Percentiles rank a stretch among this genome's conserved stretches.
Conservation (phyloP, 1,140 invertebrate species). For the Drosophila azteca region DNA sequence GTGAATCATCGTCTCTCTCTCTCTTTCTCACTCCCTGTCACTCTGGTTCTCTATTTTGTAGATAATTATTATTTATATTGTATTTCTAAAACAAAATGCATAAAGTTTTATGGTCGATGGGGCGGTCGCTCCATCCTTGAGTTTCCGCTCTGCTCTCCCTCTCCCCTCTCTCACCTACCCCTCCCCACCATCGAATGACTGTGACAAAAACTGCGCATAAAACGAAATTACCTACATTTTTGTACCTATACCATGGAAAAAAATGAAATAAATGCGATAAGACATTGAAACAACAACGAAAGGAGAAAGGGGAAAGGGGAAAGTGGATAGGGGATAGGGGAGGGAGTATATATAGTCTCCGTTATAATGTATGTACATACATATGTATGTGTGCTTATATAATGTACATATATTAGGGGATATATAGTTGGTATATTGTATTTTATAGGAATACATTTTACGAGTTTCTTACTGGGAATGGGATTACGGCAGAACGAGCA, state of each 20-base stretch:
- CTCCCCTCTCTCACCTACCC: too few relatives aligned
- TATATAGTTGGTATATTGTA: constrained; percentile 70
- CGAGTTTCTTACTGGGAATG: constrained; percentile 18
- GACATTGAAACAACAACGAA: constrained; percentile 29
- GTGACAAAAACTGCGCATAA: constrained; percentile 74
- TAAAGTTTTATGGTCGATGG: constrained; percentile 73
- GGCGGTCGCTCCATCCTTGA: constrained; percentile 2
- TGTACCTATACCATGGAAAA: constrained; percentile 38
- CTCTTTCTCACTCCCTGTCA: too few relatives aligned
- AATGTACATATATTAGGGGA: constrained; percentile 32
- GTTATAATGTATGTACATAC: constrained; percentile 35
- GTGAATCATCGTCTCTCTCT: too few relatives aligned
- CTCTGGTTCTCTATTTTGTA: constrained; percentile 9
- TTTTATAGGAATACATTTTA: constrained; percentile 34
- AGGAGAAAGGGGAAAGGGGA: not conserved
- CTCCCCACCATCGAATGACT: not conserved
- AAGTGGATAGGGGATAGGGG: too few relatives aligned
- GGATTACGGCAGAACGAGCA: too few relatives aligned
- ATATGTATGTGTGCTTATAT: constrained; percentile 14
- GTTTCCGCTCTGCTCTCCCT: too few relatives aligned
- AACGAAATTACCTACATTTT: constrained; percentile 68
- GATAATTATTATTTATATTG: constrained; percentile 82
- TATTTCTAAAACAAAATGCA: constrained; percentile 79
- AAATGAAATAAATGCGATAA: constrained; percentile 36
- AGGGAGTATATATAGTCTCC: constrained; percentile 21